Conservation (phyloP, 2,888 invertebrate genomes). For the Pseudanteris insignis region DNA sequence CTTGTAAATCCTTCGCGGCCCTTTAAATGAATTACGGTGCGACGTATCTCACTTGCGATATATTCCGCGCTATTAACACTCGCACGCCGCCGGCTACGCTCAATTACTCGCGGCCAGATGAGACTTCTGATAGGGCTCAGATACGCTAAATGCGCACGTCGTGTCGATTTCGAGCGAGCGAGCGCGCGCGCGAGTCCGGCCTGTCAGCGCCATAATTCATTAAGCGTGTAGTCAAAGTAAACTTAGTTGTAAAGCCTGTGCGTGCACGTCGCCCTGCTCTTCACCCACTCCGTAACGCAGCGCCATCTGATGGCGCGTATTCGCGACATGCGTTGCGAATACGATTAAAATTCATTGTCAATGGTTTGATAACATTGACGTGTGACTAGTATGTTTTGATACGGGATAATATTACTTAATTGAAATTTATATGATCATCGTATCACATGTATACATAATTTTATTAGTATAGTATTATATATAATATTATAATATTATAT, state of each 20-base stretch:
- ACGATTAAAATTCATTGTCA: no score
- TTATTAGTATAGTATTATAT: no score
- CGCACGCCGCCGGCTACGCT: conserved; percentile 46
- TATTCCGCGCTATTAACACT: conserved; percentile 48
- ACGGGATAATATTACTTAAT: no score
- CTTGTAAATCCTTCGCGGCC: conserved; percentile 38
- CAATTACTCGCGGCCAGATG: conserved; percentile 48
- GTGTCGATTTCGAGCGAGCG: conserved; percentile 40
- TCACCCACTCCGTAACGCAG: conserved; percentile 10
- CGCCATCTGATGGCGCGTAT: conserved; percentile 34
- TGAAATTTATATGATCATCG: no score
- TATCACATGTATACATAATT: no score
- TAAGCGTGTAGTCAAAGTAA: conserved; percentile 32
- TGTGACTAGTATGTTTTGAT: no score
- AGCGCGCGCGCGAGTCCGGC: conserved; percentile 6
- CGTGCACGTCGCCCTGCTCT: conserved; percentile 24
- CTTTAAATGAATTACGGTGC: conserved; percentile 42
- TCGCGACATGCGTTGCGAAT: conserved; percentile 23
- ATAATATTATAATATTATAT: no score
- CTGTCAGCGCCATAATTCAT: conserved; percentile 42
- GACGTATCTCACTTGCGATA: conserved; percentile 45
- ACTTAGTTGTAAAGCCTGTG: conserved; percentile 39
- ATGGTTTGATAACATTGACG: no score
- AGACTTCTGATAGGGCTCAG: conserved; percentile 29
- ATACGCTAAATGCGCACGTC: conserved; percentile 43